A percentile compares a stretch with the other conserved stretches of the same genome.
Conservation (phyloP, 2,113 vertebrate species). For the Cavia porcellus region DNA sequence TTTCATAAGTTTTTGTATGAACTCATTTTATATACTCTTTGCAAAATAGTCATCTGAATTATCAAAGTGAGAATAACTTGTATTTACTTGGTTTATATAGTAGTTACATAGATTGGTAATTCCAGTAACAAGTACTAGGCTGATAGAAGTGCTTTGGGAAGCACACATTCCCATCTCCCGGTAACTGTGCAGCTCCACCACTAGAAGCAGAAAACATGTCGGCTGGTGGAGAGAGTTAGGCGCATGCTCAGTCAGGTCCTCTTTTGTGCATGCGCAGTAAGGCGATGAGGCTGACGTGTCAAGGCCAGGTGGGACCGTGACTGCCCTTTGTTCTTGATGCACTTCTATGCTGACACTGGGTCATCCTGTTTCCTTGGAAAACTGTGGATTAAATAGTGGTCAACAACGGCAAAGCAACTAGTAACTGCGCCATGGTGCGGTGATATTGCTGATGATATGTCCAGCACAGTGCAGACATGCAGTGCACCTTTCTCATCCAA, state of each 20-base stretch:
- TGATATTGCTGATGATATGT: not conserved
- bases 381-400: not conserved
- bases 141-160: not conserved
- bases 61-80: not conserved
- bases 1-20: not conserved
- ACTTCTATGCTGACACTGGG: not conserved
- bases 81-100: not conserved
- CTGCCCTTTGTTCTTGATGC: not conserved
- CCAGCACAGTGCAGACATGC: not conserved
- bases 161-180: not conserved
- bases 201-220: not conserved
- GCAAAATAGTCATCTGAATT: not conserved
- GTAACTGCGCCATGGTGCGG: not conserved
- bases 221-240: not conserved
- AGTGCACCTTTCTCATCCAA: not conserved
- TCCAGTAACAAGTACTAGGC: not conserved
- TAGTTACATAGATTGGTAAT: conserved; percentile 2
- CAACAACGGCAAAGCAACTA: not conserved
- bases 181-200: not conserved
- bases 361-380: not conserved
- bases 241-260: not conserved
- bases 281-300: not conserved
- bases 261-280: not conserved
- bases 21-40: conserved; percentile 15
- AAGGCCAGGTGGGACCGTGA: not conserved